Percentiles rank a stretch among this genome's conserved stretches.
phyloP scores from a whole-genome alignment of 2,888 invertebrate genomes.

The Philereme vetulata region DNA sequence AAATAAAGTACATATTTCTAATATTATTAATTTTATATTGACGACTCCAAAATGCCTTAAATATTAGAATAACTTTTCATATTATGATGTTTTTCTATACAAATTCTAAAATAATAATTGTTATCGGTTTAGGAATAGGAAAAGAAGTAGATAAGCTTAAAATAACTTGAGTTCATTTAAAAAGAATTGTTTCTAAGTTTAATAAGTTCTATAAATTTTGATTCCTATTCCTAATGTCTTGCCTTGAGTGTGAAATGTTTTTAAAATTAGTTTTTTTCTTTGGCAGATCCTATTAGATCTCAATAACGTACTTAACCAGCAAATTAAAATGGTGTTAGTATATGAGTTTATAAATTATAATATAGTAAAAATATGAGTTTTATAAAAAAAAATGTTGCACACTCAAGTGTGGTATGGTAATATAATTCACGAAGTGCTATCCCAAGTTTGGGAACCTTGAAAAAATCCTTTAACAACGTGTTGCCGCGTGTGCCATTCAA shows the following conservation, averaged over 20 bases:
- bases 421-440: conserved; percentile 43
- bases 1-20: conserved; percentile 30
- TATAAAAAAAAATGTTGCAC: conserved; percentile 12
- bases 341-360: too few relatives aligned
- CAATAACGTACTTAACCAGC: conserved; percentile 8
- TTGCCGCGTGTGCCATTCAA: conserved; percentile 40
- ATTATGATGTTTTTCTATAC: conserved; percentile 30
- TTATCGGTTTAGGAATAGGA: conserved; percentile 30
- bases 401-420: conserved; percentile 22
- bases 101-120: conserved; percentile 30
- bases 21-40: conserved; percentile 31
- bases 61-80: conserved; percentile 10
- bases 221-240: conserved; percentile 27
- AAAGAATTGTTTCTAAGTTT: not conserved
- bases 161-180: not conserved
- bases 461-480: conserved; percentile 30
- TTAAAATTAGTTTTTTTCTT: conserved; percentile 2
- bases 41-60: conserved; percentile 32
- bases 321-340: not conserved
- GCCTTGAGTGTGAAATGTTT: conserved; percentile 29
- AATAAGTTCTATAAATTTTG: conserved; percentile 7
- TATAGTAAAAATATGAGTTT: not conserved
- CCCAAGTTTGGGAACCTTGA: conserved; percentile 32
- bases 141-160: too few relatives aligned
- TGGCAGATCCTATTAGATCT: conserved; percentile 9